phyloP scores from a whole-genome alignment of 2,113 vertebrate species.

The Solea solea region DNA sequence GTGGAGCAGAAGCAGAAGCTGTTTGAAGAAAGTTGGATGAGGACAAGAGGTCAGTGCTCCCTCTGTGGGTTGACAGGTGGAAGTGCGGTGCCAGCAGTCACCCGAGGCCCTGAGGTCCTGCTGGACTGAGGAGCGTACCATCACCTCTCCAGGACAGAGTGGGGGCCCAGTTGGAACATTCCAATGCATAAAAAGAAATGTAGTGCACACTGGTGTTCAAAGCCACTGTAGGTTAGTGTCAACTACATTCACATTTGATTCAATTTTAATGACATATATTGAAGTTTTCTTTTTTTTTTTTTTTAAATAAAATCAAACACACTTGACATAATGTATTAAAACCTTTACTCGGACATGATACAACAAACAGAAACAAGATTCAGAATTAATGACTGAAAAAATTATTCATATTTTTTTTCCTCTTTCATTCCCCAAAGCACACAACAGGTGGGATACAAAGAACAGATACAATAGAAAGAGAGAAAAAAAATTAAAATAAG shows the following conservation, averaged over 20 bases:
- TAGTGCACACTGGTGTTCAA: background rate
- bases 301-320: constrained; percentile 7
- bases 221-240: background rate
- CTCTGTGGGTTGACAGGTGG: constrained; percentile 64
- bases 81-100: constrained; percentile 53
- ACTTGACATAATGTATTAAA: constrained; percentile 75
- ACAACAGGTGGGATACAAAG: constrained; percentile 64
- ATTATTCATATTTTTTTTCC: constrained; percentile 61
- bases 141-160: constrained; percentile 18
- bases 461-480: constrained; percentile 50
- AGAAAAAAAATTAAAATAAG: constrained; percentile 45
- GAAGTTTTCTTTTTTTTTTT: too few species aligned
- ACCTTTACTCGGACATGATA: constrained; percentile 81
- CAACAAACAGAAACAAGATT: constrained; percentile 82
- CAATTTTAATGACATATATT: too few species aligned
- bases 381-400: constrained; percentile 77
- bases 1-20: background rate
- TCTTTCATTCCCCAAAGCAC: constrained; percentile 72
- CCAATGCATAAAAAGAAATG: background rate
- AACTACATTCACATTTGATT: too few species aligned
- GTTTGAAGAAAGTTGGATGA: background rate
- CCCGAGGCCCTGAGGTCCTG: constrained; percentile 80
- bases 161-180: accelerated
- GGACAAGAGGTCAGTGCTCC: constrained; percentile 65
- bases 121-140: constrained; percentile 74